Base-by-base conservation (phyloP, 1,140 invertebrate genomes). In the Heliconius himera region DNA sequence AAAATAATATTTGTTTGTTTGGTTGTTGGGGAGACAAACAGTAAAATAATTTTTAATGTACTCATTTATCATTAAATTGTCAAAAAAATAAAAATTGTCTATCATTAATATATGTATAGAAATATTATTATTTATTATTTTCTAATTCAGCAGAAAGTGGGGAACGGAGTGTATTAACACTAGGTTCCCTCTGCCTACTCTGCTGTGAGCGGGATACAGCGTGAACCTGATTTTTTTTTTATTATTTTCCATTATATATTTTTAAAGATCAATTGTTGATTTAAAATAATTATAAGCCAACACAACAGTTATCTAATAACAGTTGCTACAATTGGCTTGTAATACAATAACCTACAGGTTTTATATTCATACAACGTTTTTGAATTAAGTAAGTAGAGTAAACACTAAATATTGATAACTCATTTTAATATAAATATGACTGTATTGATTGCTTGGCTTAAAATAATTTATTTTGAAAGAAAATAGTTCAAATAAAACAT, bases 341-440 rank as follows among this genome's bases (percentile, higher is more conserved):
- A 54, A 54, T 54, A n/a, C 51, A 54, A 60, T 60, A 60, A 60
- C 2, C 56, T 60, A 11, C 26, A 22, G n/a, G 56, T 60, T 60
- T 26, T 60, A 60, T 13, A 60, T 60, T 60, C 20, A 22, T 22
- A 22, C 20, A 60, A 60, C 8, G n/a, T 22, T 22, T 8, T n/a
- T 60, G 56, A 22, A 60, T 60, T 60, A 3, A 2, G 1, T 60
- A 3, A 2, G 1, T 11, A 60, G 8, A n/a, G n/a, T 60, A 22
- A 60, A 60, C n/a, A 60, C 9, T 60, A 22, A 60, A n/a, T 54
- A 54, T 54, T 54, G n/a, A n/a, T 54, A n/a, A 54, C 51, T 54
- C 51, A 5, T n/a, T 54, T 60, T 11, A 22, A 60, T 60, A 60
- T 1, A n/a, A 60, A 60, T 26, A 60, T 60, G 51, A 6, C 20